These are phyloP conservation scores for Spilosoma lubricipeda DNA, from an alignment of 2,888 invertebrate genomes.

Conservation along the genomic window DNA sequence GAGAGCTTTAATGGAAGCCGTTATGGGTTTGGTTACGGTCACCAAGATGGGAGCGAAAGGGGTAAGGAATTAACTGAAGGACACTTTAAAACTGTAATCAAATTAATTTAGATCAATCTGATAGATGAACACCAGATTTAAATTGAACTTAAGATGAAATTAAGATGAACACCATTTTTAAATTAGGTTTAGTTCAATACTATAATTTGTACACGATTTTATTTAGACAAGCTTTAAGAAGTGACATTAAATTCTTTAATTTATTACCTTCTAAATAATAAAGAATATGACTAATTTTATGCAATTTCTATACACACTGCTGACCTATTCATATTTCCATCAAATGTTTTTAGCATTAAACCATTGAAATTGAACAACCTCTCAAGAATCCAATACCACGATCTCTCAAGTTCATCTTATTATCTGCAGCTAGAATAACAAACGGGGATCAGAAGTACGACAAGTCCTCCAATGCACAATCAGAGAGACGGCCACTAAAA, in stretches of 20 bases:
- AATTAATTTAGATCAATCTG: not conserved
- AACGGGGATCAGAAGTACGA: slow-evolving; percentile 18
- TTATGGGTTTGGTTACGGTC: slow-evolving; percentile 31
- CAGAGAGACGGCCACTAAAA: slow-evolving; percentile 28
- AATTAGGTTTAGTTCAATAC: no score
- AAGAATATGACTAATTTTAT: not conserved
- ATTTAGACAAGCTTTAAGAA: not conserved
- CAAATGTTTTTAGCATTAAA: not conserved
- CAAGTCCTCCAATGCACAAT: slow-evolving; percentile 34
- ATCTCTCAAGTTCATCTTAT: slow-evolving; percentile 22
- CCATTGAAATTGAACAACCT: not conserved
- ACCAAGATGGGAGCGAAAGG: slow-evolving; percentile 12
- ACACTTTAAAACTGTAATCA: slow-evolving; percentile 8
- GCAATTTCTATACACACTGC: not conserved
- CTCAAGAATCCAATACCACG: slow-evolving; percentile 15
- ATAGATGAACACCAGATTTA: not conserved
- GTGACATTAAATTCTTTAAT: no score
- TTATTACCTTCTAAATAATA: not conserved
- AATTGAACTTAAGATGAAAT: no score
- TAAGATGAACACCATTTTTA: no score
- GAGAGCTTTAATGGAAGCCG: slow-evolving; percentile 37
- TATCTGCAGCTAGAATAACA: slow-evolving; percentile 29
- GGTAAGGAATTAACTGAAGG: slow-evolving; percentile 10
- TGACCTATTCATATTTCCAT: not conserved
- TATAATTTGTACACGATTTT: no score